A percentile compares a stretch with the other conserved stretches of the same genome.
Evolutionary conservation across 2,113 vertebrate species (phyloP).

Genomic region (Gopherus flavomarginatus): DNA sequence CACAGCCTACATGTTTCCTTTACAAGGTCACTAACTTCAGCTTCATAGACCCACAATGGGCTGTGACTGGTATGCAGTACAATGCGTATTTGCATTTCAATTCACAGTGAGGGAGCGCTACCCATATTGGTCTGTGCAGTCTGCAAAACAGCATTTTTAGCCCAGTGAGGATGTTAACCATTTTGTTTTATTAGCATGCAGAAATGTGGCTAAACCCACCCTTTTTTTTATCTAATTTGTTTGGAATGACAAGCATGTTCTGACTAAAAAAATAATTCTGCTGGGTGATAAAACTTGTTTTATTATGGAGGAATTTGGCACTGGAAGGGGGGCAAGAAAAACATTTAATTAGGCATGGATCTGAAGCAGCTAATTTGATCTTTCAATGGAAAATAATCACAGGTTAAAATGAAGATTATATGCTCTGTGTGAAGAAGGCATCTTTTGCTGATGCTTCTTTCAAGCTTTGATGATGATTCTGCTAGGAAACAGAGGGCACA

Average conservation of each 20-base stretch:
- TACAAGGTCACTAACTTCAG: constrained; percentile 62
- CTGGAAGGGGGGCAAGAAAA: constrained; percentile 68
- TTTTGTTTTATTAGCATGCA: constrained; percentile 49
- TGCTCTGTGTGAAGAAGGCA: constrained; percentile 42
- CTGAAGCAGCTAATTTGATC: constrained; percentile 71
- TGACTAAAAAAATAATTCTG: constrained; percentile 74
- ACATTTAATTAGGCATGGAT: constrained; percentile 62
- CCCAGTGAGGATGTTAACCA: not conserved
- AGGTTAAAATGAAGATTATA: constrained; percentile 62
- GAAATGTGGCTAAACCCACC: constrained; percentile 54
- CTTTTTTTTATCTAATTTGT: constrained; percentile 74
- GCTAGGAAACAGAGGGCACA: rapidly evolving
- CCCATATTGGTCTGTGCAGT: constrained; percentile 43
- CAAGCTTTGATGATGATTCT: constrained; percentile 67
- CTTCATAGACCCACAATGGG: constrained; percentile 45
- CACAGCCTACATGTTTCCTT: constrained; percentile 58
- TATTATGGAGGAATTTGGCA: constrained; percentile 75
- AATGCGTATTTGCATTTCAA: constrained; percentile 66
- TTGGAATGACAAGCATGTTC: constrained; percentile 81
- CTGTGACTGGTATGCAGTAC: not conserved
- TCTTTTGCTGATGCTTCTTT: constrained; percentile 41
- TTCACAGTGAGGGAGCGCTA: constrained; percentile 38
- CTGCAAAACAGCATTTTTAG: not conserved
- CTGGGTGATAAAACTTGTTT: constrained; percentile 76
- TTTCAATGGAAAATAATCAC: constrained; percentile 57